Base-by-base conservation (phyloP, 2,888 invertebrate species). In the Maniola hyperantus region DNA sequence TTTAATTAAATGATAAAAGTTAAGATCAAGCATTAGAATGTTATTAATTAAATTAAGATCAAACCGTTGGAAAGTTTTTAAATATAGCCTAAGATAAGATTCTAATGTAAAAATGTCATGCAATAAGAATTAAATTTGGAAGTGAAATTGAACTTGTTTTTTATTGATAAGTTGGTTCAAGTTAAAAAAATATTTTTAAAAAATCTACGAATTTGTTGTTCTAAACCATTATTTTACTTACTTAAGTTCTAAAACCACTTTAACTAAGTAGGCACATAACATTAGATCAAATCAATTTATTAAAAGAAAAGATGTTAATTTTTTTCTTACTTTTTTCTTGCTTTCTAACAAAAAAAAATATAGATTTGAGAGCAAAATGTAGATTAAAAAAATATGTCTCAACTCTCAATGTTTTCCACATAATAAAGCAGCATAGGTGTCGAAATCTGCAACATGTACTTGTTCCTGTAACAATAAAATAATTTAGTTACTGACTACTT, bases 361-460 rank as follows among this genome's bases (percentile, higher is more conserved):
- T n/a, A n/a, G n/a, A n/a, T n/a, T n/a, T n/a, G n/a, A n/a, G n/a
- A n/a, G n/a, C n/a, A n/a, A n/a, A n/a, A n/a, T n/a, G n/a, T n/a
- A n/a, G n/a, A 26, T 26, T 26, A 26, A 26, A 4, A 2, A 26
- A 4, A 4, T 26, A 26, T 26, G 26, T 4, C 26, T 26, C 46
- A 18, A 58, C 51, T 11, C 54, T 42, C 46, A 18, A 58, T 55
- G 61, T 61, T 65, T 68, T 46, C 64, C 66, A 77, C 81, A 88
- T 66, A 88, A 72, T 39, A 83, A 83, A 67, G 92, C 85, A 71
- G 95, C 93, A 83, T 96, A 95, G 48, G 83, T 78, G 67, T 93
- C 92, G 72, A 96, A 85, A 79, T 95, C 94, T 20, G 94, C 92
- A 13, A 96, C 88, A 79, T 96, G 96, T 33, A 96, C 92, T 84